A percentile compares a stretch with the other conserved stretches of the same genome.
These are phyloP conservation scores for Protaetia brevitarsis DNA, from an alignment of 1,140 invertebrate genomes.

Conservation along the genomic window DNA sequence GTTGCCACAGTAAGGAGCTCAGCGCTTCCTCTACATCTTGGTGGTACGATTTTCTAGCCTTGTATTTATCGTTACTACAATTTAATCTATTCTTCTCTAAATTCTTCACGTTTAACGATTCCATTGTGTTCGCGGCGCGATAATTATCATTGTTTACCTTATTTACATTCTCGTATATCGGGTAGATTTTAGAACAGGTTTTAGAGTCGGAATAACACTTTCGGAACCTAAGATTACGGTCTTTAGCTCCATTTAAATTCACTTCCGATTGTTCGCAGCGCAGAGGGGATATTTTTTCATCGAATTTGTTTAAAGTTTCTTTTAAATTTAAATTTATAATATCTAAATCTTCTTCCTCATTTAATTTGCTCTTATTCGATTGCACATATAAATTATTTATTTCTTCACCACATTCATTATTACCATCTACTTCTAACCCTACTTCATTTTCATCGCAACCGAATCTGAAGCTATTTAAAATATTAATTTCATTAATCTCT, in stretches of 20 bases:
- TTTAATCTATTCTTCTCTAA: not conserved
- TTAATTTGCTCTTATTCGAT: not conserved
- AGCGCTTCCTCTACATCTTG: constrained; percentile 55
- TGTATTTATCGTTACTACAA: constrained; percentile 14
- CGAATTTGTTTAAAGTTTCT: not conserved
- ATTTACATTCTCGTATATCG: not conserved
- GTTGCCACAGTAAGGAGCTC: constrained; percentile 56
- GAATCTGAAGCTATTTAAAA: constrained; percentile 9
- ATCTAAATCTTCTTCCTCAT: not conserved
- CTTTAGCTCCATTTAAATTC: not conserved
- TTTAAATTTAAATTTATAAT: constrained; percentile 4
- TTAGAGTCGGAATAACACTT: constrained; percentile 7
- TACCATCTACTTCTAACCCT: not conserved
- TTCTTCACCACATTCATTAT: not conserved
- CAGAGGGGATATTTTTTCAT: not conserved
- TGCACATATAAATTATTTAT: not conserved
- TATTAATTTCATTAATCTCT: not conserved
- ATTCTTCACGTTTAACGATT: not conserved
- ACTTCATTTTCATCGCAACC: not conserved
- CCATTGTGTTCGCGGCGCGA: not conserved
- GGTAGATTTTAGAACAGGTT: constrained; percentile 10
- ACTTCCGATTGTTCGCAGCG: not conserved
- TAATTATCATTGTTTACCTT: not conserved
- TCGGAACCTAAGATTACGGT: not conserved
- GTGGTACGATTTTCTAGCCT: constrained; percentile 43